These are phyloP conservation scores for Bergia sp. DNA, from an alignment of 92 coral and sea anemone genomes.

Conservation along the genomic window DNA sequence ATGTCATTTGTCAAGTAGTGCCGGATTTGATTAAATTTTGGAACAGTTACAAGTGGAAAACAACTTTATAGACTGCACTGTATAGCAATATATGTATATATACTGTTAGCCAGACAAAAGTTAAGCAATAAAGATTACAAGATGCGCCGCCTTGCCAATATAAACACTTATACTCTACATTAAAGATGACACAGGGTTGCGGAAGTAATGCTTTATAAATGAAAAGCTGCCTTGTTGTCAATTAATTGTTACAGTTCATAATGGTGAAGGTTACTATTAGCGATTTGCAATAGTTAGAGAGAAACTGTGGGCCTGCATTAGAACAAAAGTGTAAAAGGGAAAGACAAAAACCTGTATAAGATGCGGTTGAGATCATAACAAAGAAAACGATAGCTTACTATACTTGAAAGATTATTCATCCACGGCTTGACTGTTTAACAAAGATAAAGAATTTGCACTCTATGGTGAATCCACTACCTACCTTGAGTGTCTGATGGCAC, in stretches of 20 bases:
- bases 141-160: neutral
- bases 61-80: neutral
- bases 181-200: neutral
- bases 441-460: neutral
- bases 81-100: neutral
- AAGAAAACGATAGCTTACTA: neutral
- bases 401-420: neutral
- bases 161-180: neutral
- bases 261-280: neutral
- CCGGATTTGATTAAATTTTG: slow-evolving; percentile 19
- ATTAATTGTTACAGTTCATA: slow-evolving; percentile 28
- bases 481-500: slow-evolving; percentile 8
- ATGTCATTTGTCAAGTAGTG: neutral
- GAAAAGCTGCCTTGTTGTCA: neutral
- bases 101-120: neutral
- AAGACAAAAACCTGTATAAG: neutral
- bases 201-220: slow-evolving; percentile 6
- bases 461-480: neutral
- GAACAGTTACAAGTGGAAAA: neutral
- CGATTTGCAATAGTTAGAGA: neutral
- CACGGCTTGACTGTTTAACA: neutral
- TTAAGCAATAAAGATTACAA: neutral
- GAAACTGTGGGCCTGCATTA: neutral
- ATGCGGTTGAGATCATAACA: neutral
- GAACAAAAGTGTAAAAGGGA: no score